A percentile compares a stretch with the other conserved stretches of the same genome.
phyloP scores from a whole-genome alignment of 2,888 invertebrate species.

The Aethes cnicana region DNA sequence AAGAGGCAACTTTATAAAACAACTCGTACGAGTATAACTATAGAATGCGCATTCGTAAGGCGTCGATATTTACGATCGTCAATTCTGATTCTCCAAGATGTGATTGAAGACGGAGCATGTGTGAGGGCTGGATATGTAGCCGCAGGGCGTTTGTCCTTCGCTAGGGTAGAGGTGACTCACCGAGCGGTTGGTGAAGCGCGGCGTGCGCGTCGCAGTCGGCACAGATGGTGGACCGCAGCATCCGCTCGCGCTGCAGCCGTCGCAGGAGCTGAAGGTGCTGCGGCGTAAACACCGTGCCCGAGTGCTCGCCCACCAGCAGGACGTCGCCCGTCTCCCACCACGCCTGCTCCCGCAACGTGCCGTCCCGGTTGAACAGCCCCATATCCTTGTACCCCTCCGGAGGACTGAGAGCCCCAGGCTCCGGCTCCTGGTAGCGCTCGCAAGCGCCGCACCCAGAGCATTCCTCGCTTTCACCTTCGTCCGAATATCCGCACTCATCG shows the following conservation, averaged over 20 bases:
- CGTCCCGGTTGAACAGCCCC: slow-evolving; percentile 84
- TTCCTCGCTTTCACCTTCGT: slow-evolving; percentile 90
- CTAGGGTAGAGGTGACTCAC: slow-evolving; percentile 68
- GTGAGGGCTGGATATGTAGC: background rate
- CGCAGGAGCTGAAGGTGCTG: slow-evolving; percentile 85
- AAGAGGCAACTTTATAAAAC: slow-evolving; percentile 13
- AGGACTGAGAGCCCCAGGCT: slow-evolving; percentile 93
- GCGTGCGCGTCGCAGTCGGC: slow-evolving; percentile 77
- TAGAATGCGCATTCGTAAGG: slow-evolving; percentile 45
- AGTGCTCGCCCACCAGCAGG: slow-evolving; percentile 78
- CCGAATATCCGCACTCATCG: slow-evolving; percentile 91
- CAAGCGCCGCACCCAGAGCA: slow-evolving; percentile 83
- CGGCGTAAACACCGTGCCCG: slow-evolving; percentile 85
- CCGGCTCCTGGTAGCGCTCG: slow-evolving; percentile 86
- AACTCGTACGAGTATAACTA: slow-evolving; percentile 30
- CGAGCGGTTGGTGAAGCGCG: slow-evolving; percentile 71
- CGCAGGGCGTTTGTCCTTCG: slow-evolving; percentile 24
- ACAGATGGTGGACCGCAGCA: slow-evolving; percentile 80
- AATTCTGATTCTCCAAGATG: too few species aligned
- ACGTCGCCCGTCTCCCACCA: slow-evolving; percentile 83
- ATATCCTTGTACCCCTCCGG: slow-evolving; percentile 96
- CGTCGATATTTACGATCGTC: slow-evolving; percentile 37
- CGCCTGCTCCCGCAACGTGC: slow-evolving; percentile 81
- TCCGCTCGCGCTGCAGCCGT: slow-evolving; percentile 83
- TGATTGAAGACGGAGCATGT: background rate